These are phyloP conservation scores for Venturia canescens DNA, from an alignment of 1,140 invertebrate genomes.

Conservation along the genomic window DNA sequence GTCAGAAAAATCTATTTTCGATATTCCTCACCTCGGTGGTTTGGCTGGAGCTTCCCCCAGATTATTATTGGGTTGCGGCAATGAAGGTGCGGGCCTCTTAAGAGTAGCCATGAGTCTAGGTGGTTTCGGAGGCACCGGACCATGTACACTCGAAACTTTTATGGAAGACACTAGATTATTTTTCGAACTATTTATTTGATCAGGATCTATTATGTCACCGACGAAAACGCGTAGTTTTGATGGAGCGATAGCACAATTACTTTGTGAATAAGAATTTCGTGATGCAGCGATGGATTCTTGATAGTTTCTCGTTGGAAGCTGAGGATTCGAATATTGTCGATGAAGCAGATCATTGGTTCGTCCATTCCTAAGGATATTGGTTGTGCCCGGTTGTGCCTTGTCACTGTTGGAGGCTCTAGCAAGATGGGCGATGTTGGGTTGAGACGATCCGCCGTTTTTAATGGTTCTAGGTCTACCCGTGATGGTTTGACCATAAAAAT, in stretches of 20 bases:
- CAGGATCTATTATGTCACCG: constrained; percentile 50
- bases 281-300: constrained; percentile 33
- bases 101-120: constrained; percentile 70
- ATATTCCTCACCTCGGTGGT: constrained; percentile 63
- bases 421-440: constrained; percentile 56
- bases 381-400: background rate
- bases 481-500: constrained; percentile 58
- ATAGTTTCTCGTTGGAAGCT: constrained; percentile 58
- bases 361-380: constrained; percentile 1
- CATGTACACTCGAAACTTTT: constrained; percentile 61
- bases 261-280: constrained; percentile 41
- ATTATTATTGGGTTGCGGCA: constrained; percentile 46
- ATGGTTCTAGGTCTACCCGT: constrained; percentile 48
- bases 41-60: constrained; percentile 60
- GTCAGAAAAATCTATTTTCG: background rate
- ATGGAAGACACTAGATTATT: constrained; percentile 69
- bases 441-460: constrained; percentile 54
- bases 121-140: constrained; percentile 68
- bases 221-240: constrained; percentile 53
- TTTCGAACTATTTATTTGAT: constrained; percentile 67
- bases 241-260: constrained; percentile 34
- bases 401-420: constrained; percentile 34
- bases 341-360: constrained; percentile 52
- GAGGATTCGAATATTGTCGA: constrained; percentile 71
- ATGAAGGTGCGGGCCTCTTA: constrained; percentile 58